Evolutionary conservation across 2,797 vertebrate species (phyloP), one percentile per base, ranked within the genome.

Genomic region (Linurgus olivaceus): DNA sequence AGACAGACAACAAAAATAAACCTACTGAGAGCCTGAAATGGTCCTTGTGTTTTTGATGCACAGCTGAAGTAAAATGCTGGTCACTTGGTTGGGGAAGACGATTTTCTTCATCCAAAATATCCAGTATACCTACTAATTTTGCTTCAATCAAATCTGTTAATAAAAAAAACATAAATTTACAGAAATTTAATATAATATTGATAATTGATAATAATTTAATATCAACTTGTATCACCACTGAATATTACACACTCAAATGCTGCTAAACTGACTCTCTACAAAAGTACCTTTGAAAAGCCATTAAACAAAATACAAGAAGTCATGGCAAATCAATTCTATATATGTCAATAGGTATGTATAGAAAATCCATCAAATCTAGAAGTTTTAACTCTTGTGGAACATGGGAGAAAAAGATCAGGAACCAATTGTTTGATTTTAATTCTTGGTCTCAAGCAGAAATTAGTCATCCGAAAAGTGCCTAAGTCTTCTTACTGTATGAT

Each of bases 51-150:
- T 99, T 99, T 95, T 97, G 98, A 97, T 99, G 99, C 29, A 99
- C 98, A 1, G 97, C 98, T 68, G 99, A 98, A 11, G 99, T 98
- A 74, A 99, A 99, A 98, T 99, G 99, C 84, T 99, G 99, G 97
- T 99, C 99, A 5, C 98, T 99, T 83, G 99, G 98, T 38, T 99
- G 99, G 76, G 99, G 99, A 88, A 99, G 98, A 20, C 99, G 98
- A 95, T 99, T 99, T 97, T 99, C 99, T 97, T 99, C 99, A 96
- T 99, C 99, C 98, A 99, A 97, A 97, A 99, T 99, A 97, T 99
- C 99, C 97, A 99, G 97, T 74, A 99, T 98, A 37, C 99, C 99
- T 79, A 99, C 96, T 94, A 99, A 88, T 95, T 99, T 99, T 19
- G 98, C 98, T 98, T 99, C 99, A 97, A 99, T 99, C 96, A 99